Conservation (phyloP, 2,888 invertebrate species). For the Auanema sp. region DNA sequence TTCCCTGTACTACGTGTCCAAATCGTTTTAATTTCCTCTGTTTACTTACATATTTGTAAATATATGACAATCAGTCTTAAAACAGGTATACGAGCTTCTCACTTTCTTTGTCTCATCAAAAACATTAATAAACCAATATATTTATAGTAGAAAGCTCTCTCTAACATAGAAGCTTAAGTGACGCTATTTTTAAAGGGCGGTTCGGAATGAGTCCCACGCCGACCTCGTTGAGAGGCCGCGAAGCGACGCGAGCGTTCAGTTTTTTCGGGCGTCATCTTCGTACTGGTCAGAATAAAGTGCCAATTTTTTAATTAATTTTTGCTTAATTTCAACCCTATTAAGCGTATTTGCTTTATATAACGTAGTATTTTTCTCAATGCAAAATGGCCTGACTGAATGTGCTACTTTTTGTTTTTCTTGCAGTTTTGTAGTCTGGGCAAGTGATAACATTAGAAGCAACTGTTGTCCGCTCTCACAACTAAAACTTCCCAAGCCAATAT, state of each 20-base stretch:
- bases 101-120: conserved; percentile 7
- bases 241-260: conserved; percentile 13
- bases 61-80: not conserved
- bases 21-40: not conserved
- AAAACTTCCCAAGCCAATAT: too few species aligned
- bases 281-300: too few species aligned
- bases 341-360: too few species aligned
- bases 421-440: too few species aligned
- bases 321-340: too few species aligned
- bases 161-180: not conserved
- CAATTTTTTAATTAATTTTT: too few species aligned
- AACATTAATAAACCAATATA: conserved; percentile 8
- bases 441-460: too few species aligned
- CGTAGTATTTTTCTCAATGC: too few species aligned
- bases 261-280: conserved; percentile 20
- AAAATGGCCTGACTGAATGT: too few species aligned
- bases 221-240: conserved; percentile 13
- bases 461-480: too few species aligned
- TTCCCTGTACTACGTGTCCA: not conserved
- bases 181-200: conserved; percentile 3
- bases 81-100: not conserved
- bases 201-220: conserved; percentile 2
- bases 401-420: too few species aligned
- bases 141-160: conserved; percentile 11
- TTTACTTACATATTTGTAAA: conserved; percentile 4